phyloP scores from a whole-genome alignment of 2,888 invertebrate genomes.

The Chymomyza caudatula region DNA sequence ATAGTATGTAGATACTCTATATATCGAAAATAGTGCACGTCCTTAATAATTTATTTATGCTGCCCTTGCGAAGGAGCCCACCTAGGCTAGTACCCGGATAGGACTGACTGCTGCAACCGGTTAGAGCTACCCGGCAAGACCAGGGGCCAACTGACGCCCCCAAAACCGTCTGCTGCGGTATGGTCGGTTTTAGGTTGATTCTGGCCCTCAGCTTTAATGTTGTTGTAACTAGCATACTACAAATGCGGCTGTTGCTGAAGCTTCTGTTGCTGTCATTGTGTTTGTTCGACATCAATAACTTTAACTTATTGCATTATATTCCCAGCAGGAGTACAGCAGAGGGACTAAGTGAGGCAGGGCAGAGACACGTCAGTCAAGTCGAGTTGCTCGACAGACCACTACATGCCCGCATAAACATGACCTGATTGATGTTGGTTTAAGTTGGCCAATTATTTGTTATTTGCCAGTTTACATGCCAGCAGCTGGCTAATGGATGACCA shows the following conservation, averaged over 20 bases:
- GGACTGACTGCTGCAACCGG: background rate
- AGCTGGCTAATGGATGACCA: constrained; percentile 19
- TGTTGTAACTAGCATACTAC: background rate
- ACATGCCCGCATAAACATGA: constrained; percentile 45
- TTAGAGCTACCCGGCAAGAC: background rate
- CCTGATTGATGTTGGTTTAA: constrained; percentile 51
- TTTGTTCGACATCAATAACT: constrained; percentile 23
- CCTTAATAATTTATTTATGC: constrained; percentile 2
- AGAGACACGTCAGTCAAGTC: background rate
- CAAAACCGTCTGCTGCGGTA: too few relatives aligned
- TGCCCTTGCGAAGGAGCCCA: background rate
- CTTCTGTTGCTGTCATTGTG: background rate
- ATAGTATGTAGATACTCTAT: background rate
- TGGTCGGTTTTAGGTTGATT: background rate
- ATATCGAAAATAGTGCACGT: background rate
- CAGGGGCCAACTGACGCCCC: too few relatives aligned
- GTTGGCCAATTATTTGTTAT: constrained; percentile 45
- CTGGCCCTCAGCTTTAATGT: background rate
- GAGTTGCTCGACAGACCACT: background rate
- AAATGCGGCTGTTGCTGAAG: background rate
- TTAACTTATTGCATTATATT: constrained; percentile 15
- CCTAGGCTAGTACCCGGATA: too few relatives aligned
- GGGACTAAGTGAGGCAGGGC: background rate
- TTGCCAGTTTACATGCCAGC: constrained; percentile 33
- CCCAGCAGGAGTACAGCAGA: background rate